phyloP scores from a whole-genome alignment of 2,888 invertebrate genomes.

The Standfussiana lucernea region DNA sequence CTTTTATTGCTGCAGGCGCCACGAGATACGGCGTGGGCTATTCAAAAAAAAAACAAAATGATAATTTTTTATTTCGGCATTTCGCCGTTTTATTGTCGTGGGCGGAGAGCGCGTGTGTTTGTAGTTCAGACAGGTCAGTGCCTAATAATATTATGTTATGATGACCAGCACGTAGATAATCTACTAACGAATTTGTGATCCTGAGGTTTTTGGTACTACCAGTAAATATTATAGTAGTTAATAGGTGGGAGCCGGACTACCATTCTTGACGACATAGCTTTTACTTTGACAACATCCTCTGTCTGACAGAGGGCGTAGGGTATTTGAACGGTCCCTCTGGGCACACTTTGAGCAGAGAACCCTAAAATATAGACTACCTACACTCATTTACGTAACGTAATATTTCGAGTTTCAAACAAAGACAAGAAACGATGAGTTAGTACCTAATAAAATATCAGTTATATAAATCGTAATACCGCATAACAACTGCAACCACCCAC shows the following conservation, averaged over 20 bases:
- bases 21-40: constrained; percentile 23
- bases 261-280: neutral
- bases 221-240: neutral
- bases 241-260: neutral
- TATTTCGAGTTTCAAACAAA: neutral
- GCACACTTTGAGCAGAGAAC: neutral
- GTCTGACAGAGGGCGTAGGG: neutral
- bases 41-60: constrained; percentile 39
- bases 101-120: constrained; percentile 30
- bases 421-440: neutral
- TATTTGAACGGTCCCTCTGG: neutral
- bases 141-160: constrained; percentile 35
- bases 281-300: neutral
- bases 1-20: constrained; percentile 62
- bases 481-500: constrained; percentile 42
- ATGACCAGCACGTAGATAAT: constrained; percentile 1
- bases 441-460: constrained; percentile 15
- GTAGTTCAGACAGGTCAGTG: constrained; percentile 44
- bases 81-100: constrained; percentile 45
- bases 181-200: neutral
- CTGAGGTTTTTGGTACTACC: neutral
- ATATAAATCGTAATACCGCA: constrained; percentile 16
- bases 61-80: constrained; percentile 45
- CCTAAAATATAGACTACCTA: neutral
- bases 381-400: neutral